Conservation (phyloP, 2,888 invertebrate species). For the Hydroisotoma schaefferi region DNA sequence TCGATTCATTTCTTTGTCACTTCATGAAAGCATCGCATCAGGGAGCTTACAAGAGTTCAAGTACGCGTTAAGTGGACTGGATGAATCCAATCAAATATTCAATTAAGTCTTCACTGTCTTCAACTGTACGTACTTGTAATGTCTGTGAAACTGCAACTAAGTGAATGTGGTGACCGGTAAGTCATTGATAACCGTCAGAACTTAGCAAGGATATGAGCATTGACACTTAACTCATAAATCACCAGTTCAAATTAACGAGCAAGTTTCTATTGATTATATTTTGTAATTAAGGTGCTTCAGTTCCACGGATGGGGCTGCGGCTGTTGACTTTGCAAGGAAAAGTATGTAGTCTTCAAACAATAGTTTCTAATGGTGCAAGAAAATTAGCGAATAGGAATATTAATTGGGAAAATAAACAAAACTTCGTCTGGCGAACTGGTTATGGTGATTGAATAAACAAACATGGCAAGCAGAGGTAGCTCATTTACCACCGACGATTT, state of each 20-base stretch:
- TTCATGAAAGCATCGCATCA: background rate
- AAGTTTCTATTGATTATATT: too few species aligned
- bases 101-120: background rate
- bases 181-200: too few species aligned
- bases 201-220: too few species aligned
- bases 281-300: too few species aligned
- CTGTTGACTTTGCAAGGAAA: too few species aligned
- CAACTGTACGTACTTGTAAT: background rate
- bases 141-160: background rate
- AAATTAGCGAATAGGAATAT: background rate
- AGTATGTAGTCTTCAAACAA: too few species aligned
- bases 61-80: background rate
- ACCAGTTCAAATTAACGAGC: too few species aligned
- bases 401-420: background rate
- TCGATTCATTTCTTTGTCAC: background rate
- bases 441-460: background rate
- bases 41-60: background rate
- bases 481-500: conserved; percentile 3
- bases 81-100: background rate
- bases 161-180: too few species aligned
- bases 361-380: too few species aligned
- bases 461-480: background rate
- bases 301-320: too few species aligned
- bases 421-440: background rate
- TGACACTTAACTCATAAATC: too few species aligned